Base-by-base conservation (phyloP, 2,113 vertebrate species). In the Heterocephalus glaber region DNA sequence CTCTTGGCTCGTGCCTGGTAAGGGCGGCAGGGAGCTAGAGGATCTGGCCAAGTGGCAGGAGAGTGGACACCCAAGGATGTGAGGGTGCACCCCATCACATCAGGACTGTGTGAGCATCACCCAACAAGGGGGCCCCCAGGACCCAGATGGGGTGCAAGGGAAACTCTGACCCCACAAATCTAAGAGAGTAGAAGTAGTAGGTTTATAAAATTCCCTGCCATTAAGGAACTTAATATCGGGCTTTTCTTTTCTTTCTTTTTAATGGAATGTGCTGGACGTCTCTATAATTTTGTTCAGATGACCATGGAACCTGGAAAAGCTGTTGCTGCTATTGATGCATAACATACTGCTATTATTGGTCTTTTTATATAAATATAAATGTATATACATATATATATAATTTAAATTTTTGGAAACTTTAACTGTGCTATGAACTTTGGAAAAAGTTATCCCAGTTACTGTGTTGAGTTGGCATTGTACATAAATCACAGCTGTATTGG, bases 51-150 rank as follows among this genome's bases (percentile, higher is more conserved):
- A 47, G 47, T 16, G 49, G 60, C 10, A 28, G 63, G 26, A 49
- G 30, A 26, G 61, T 1, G 11, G 82, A 8, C 0, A 35, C n/a
- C 1, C 0, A 2, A 5, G 60, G 17, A 9, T 12, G 2, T 14
- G 1, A 3, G 26, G 11, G 35, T 10, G 10, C 44, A 14, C 24
- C 66, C 26, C 0, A 7, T 56, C 6, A 2, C 10, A 4, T 3
- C 33, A 68, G 82, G 26, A 13, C 52, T 4, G 0, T 26, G 3
- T 0, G 49, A 28, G 33, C 20, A 2, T 2, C 52, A 22, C 8
- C 44, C 12, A 52, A 54, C 22, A 9, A 24, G 58, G 38, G 38
- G 1, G 2, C 33, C 38, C 10, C 13, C 38, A 5, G 4, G 4
- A 3, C 1, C 19, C 22, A 41, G 8, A 1, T 38, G 68, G 47